Base-by-base conservation (phyloP, 2,888 invertebrate genomes). In the Calameuta pallipes region DNA sequence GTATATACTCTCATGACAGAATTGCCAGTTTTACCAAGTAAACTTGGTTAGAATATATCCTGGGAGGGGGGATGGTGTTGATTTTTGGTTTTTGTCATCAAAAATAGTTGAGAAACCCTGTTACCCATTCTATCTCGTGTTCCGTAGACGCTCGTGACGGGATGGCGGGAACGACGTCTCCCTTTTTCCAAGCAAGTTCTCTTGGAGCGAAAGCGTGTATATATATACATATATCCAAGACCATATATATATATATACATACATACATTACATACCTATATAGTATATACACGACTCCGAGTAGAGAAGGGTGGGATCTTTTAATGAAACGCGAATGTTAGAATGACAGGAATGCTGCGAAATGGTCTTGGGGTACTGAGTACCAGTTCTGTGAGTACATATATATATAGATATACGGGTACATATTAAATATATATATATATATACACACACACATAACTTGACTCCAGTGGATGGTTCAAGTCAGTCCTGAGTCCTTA, bases 241-340 rank as follows among this genome's bases (percentile, higher is more conserved):
- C 23, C 23, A 23, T 41, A 9, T 41, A 41, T 41, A 41, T 15
- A 41, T 13, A 13, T 4, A 37, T 15, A 41, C 15, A 41, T 0
- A 41, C 3, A 37, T 15, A 15, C 41, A 41, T 41, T 56, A 56
- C 23, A 56, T 56, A 56, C 56, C 2, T 56, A 23, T 23, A 9
- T 56, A 56, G 56, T 56, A 56, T 56, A 56, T 23, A 56, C 23
- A 56, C 9, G 23, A 56, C 23, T 56, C 56, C 9, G 11, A 3
- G 33, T 23, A 31, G 76, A 80, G 82, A 71, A 82, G 82, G 80
- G 82, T 79, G 80, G 81, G 86, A 82, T 86, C 85, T 86, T 89
- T 89, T 90, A 90, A 90, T 90, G 89, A 89, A 90, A 90, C 85
- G 87, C 86, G 88, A 85, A 87, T 85, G 87, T 88, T 87, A 87